Base-by-base conservation (phyloP, 2,888 invertebrate genomes). In the Fragum whitleyi region DNA sequence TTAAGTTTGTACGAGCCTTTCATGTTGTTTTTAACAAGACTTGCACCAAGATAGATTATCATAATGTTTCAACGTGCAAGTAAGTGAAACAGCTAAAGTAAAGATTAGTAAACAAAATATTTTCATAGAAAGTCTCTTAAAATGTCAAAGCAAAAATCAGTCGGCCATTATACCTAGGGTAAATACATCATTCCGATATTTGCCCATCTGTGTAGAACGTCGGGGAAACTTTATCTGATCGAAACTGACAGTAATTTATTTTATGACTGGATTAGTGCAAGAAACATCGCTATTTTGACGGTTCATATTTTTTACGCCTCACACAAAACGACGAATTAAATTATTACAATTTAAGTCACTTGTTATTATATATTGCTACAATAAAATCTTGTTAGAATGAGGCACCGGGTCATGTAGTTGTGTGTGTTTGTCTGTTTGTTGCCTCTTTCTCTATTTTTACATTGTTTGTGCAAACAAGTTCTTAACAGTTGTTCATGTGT, bases 181-280 rank as follows among this genome's bases (percentile, higher is more conserved):
- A 9, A 5, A 47, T 47, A 19, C 47, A 47, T 47, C 47, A 47
- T 47, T 14, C 47, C 47, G 47, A 47, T 47, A 47, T 47, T 47
- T 57, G 57, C 28, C 57, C 57, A 57, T 57, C 57, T 26, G 57
- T n/a, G 23, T 6, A 23, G 21, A 28, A 57, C 57, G 57, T 23
- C 47, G 47, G 47, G 32, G 47, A 47, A 57, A 57, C 11, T 57
- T 26, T 23, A 57, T 57, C 57, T 26, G 23, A 57, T 57, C 28
- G 3, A 21, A 57, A 28, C 28, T 26, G 57, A 28, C 57, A 28
- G 57, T 57, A 57, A 57, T 57, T 23, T 57, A 28, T 57, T 57
- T 57, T 57, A 57, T 57, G 57, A 28, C 57, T 23, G 28, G 6
- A 57, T 57, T 57, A 57, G 57, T 57, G 26, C 26, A 57, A 57